Percentiles rank a stretch among this genome's conserved stretches.
Conservation (phyloP, 2,797 vertebrate species). For the Hypotaenidia okinawae region DNA sequence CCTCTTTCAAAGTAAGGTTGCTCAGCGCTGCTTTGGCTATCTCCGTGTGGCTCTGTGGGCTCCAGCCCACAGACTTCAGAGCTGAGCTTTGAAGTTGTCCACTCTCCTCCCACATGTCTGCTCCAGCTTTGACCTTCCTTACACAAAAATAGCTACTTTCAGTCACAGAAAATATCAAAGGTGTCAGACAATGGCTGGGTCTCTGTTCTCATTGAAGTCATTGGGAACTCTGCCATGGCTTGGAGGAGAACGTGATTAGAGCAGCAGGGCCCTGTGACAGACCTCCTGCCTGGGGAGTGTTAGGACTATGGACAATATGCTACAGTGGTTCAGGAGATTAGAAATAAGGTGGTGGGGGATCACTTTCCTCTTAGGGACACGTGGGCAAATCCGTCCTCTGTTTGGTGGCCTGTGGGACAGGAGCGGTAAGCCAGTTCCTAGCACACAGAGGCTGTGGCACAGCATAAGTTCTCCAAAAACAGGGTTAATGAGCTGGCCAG, state of each 20-base stretch:
- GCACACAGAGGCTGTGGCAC: neutral
- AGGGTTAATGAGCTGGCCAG: neutral
- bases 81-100: slow-evolving; percentile 48
- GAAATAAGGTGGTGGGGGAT: neutral
- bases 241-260: neutral
- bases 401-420: neutral
- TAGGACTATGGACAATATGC: neutral
- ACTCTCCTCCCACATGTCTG: neutral
- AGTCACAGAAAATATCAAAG: slow-evolving; percentile 48
- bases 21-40: neutral
- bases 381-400: accelerated
- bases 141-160: slow-evolving; percentile 1
- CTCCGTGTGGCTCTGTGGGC: neutral
- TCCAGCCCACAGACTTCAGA: neutral
- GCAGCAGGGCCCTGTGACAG: neutral
- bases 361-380: neutral
- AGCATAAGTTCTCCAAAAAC: neutral
- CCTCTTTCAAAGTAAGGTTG: neutral
- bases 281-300: neutral
- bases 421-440: neutral
- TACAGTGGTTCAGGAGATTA: neutral
- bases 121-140: slow-evolving; percentile 12
- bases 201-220: neutral
- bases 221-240: neutral
- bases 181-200: slow-evolving; percentile 2